Evolutionary conservation across 1,140 invertebrate genomes (phyloP), one percentile per base, ranked within the genome.

Genomic region (Drosophila sturtevanti): DNA sequence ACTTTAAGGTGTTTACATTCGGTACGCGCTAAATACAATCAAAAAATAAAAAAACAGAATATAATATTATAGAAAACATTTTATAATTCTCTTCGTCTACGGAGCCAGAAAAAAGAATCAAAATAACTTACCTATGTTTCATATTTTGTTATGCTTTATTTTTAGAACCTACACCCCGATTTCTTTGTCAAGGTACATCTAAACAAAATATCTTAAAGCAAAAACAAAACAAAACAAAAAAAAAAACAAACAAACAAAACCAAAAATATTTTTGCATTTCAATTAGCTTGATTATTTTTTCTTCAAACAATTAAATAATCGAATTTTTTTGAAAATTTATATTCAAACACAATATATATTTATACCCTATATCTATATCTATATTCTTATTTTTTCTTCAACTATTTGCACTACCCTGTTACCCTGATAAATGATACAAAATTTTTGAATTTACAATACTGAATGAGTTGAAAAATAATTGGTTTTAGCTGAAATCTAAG

Each of bases 141-240:
- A 66, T 80, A 89, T 80, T 89, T 54, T 87, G 71, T 87, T 89
- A 89, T 89, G 82, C 82, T 89, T 87, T 81, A 87, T 87, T 90
- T 85, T 77, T 91, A 91, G 90, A 91, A 91, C 82, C 81, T 91
- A 91, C 90, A 91, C 81, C 81, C 90, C 81, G 90, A 91, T 90
- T 89, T 91, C 84, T 90, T 91, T 82, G 87, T 89, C 80, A 86
- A 91, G 90, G 90, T 91, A 89, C 84, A 52, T 71, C 81, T 79
- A 87, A 79, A 68, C 64, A 63, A 81, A 31, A 82, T 81, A 60
- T 87, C 76, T 87, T 86, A 66, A 69, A 69, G 63, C 54, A 38
- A 73, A 71, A 71, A 51, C 38, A 52, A 66, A 68, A 44, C 52
- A 68, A 68, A 38, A 38, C 12, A 14, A 7, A 10, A 44, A 44